Evolutionary conservation across 2,888 invertebrate genomes (phyloP), one percentile per base, ranked within the genome.

Genomic region (Xylota sylvarum): DNA sequence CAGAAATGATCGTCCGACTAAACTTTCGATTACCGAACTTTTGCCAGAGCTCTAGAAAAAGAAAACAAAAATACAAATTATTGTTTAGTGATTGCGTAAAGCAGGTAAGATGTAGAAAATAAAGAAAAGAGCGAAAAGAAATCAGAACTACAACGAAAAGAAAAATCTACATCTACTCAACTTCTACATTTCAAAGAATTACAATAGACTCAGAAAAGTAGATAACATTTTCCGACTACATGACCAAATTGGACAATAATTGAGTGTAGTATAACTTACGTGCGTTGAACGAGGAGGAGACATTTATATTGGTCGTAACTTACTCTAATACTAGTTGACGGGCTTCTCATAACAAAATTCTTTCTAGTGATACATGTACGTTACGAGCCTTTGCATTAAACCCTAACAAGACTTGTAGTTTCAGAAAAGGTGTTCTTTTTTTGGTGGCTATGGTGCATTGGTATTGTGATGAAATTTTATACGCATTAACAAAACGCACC

Each of bases 1-100:
- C 85, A 99, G 93, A 93, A 99, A 99, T 60, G 99, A 99, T 84
- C 97, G 95, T 0, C 99, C 99, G 6, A 99, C 99, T 56, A 99
- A 94, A 92, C 98, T 98, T 93, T 99, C 99, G 89, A 99, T 96
- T 14, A 99, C 99, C 30, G 99, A 99, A 94, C 99, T 99, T 94
- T 99, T 99, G 62, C 99, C 99, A 56, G 99, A 98, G 93, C 99
- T 99, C 98, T 99, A 93, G 40, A 93, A 93, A 78, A 17, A 55
- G 64, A 58, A 23, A 58, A 48, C 17, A 35, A 89, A 88, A 74
- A 35, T 60, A 23, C 40, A 35, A 46, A 58, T 70, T 43, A n/a
- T 80, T 58, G n/a, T 62, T 76, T 58, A 69, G 19, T 62, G 23
- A 37, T 52, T 12, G 7, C 0, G 2, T 7, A 10, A 32, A 35